Evolutionary conservation across 1,140 invertebrate species (phyloP).

Genomic region (Mya arenaria): DNA sequence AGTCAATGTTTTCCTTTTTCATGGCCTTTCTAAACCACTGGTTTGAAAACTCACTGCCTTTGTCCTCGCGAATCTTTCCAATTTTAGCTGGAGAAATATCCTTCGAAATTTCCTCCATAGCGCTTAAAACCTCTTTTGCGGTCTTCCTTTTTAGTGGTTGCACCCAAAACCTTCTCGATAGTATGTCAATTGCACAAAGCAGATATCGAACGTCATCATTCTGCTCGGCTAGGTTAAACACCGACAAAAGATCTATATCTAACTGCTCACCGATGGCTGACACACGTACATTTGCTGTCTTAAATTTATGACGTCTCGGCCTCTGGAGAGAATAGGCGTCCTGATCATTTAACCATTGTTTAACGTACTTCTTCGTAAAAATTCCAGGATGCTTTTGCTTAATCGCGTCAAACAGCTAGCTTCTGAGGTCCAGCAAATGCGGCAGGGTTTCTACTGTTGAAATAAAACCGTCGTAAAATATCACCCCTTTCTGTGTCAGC

Average conservation of each 20-base stretch:
- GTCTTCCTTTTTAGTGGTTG: slow-evolving; percentile 53
- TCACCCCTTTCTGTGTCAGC: not conserved
- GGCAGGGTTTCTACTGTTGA: slow-evolving; percentile 1
- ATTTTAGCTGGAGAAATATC: not conserved
- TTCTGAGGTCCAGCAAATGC: slow-evolving; percentile 6
- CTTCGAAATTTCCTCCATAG: slow-evolving; percentile 45
- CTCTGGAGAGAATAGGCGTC: slow-evolving; percentile 22
- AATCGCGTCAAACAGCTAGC: not conserved
- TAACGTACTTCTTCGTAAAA: not conserved
- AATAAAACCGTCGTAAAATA: slow-evolving; percentile 6
- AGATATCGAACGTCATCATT: no score
- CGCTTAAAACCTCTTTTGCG: slow-evolving; percentile 35
- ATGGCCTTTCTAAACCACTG: slow-evolving; percentile 25
- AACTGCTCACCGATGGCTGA: slow-evolving; percentile 14
- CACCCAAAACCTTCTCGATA: slow-evolving; percentile 51
- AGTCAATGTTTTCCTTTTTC: slow-evolving; percentile 33
- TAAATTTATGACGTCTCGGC: slow-evolving; percentile 14
- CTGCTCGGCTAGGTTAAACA: no score
- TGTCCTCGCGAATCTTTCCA: slow-evolving; percentile 38
- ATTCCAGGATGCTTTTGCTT: slow-evolving; percentile 11
- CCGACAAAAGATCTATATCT: no score
- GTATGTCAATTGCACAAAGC: slow-evolving; percentile 53
- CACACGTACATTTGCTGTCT: not conserved
- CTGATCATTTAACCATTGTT: slow-evolving; percentile 26
- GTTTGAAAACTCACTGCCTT: slow-evolving; percentile 51